These are phyloP conservation scores for Notamacropus eugenii DNA, from an alignment of 2,797 vertebrate genomes.

Conservation along the genomic window DNA sequence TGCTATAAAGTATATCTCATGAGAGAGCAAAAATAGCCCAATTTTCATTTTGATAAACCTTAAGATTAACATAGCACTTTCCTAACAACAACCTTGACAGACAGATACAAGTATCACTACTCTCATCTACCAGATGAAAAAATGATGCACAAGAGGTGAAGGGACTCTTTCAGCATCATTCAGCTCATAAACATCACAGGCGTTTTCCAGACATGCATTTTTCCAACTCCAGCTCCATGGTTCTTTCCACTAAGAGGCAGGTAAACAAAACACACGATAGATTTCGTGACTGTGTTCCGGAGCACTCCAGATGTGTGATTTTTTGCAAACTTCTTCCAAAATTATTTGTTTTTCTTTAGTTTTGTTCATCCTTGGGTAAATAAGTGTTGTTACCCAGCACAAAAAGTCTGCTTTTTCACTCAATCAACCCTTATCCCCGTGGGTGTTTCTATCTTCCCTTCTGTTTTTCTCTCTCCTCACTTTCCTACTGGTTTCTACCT, in stretches of 20 bases:
- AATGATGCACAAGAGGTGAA: not conserved
- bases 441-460: constrained; percentile 29
- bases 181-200: not conserved
- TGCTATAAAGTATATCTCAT: not conserved
- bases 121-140: not conserved
- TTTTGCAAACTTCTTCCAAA: not conserved
- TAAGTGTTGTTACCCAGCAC: not conserved
- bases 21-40: not conserved
- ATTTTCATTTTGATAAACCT: not conserved
- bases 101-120: not conserved
- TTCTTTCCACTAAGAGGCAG: not conserved
- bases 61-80: not conserved
- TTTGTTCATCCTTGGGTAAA: not conserved
- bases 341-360: not conserved
- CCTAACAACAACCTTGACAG: not conserved
- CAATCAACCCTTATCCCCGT: not conserved
- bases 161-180: not conserved
- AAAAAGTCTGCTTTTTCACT: not conserved
- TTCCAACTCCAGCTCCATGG: not conserved
- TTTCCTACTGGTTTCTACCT: constrained; percentile 30
- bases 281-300: not conserved
- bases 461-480: constrained; percentile 46
- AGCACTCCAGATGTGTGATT: not conserved
- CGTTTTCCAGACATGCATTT: not conserved
- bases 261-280: not conserved